phyloP scores from a whole-genome alignment of 2,797 vertebrate genomes.

The Vireo griseus region DNA sequence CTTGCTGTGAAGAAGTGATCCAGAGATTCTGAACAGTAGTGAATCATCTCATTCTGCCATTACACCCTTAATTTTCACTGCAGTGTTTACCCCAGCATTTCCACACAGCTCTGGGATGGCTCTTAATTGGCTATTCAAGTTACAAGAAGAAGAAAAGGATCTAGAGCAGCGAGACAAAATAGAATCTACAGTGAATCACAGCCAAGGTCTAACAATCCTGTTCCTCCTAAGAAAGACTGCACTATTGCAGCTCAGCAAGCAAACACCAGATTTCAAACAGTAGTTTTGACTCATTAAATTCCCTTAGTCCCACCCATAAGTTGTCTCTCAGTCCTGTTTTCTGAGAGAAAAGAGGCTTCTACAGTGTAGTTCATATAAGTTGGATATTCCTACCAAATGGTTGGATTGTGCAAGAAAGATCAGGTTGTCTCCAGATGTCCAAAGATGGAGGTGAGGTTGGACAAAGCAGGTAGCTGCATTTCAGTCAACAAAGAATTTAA shows the following conservation, averaged over 20 bases:
- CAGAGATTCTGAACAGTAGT: background rate
- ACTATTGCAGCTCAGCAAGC: background rate
- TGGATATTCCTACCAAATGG: background rate
- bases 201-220: background rate
- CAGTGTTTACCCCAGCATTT: background rate
- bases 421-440: background rate
- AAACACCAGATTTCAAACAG: background rate
- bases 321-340: too few relatives aligned
- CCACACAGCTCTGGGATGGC: background rate
- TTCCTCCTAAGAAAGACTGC: background rate
- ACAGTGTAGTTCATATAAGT: background rate
- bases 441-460: background rate
- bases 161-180: background rate
- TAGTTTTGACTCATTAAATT: background rate
- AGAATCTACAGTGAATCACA: background rate
- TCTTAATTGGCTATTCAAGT: background rate
- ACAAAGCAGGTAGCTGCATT: background rate
- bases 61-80: background rate
- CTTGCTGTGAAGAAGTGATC: background rate
- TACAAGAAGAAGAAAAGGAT: background rate
- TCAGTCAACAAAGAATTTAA: background rate
- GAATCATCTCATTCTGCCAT: background rate
- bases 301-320: background rate
- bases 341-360: background rate
- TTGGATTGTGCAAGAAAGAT: background rate